Conservation (phyloP, 35 echinoderm and acorn worm species). For the Strongylocentrotus purpuratus region DNA sequence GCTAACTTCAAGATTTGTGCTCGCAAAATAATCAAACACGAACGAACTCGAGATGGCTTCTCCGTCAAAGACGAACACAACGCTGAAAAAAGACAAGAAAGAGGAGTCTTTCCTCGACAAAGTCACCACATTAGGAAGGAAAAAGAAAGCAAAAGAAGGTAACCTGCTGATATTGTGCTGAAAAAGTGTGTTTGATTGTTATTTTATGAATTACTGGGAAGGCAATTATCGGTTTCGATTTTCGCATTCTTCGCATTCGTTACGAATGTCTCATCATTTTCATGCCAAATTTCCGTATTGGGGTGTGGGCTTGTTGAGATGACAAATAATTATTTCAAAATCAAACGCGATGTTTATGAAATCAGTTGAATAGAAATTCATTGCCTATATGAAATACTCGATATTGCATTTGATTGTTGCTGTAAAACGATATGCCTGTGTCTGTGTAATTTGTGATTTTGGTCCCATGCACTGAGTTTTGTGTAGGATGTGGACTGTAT, state of each 20-base stretch:
- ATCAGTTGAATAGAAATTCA: too few species aligned
- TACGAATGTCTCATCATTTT: not conserved
- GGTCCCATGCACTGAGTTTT: too few species aligned
- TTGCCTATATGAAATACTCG: too few species aligned
- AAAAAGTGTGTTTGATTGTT: not conserved
- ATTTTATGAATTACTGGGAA: not conserved
- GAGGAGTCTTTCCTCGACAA: conserved; percentile 94
- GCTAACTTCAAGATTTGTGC: not conserved
- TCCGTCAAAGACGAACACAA: conserved; percentile 62
- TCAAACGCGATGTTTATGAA: too few species aligned
- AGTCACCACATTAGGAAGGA: conserved; percentile 92
- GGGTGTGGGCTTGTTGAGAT: too few species aligned
- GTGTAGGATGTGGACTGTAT: too few species aligned
- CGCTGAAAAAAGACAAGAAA: conserved; percentile 94
- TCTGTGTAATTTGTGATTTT: too few species aligned
- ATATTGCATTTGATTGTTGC: too few species aligned
- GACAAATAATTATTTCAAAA: too few species aligned
- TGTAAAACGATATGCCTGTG: too few species aligned
- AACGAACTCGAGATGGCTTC: conserved; percentile 54
- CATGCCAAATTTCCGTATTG: not conserved
- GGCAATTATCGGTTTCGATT: not conserved
- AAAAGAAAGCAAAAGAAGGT: conserved; percentile 86
- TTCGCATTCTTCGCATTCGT: conserved; percentile 46
- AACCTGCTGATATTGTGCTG: not conserved
- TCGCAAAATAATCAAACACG: not conserved